These are phyloP conservation scores for Emydocephalus ijimae DNA, from an alignment of 2,113 vertebrate species.

Conservation along the genomic window DNA sequence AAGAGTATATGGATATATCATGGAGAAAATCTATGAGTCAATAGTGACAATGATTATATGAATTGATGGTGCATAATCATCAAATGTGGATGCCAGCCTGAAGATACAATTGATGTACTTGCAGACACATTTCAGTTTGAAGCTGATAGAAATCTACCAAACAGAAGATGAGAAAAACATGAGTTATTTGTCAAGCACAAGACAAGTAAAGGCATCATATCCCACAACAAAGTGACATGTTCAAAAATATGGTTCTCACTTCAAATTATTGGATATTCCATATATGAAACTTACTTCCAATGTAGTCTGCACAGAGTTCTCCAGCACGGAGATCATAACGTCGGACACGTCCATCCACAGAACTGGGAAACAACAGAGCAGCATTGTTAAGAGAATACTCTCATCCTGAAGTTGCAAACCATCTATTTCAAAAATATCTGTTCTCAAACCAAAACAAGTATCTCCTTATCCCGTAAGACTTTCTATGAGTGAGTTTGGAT, in stretches of 20 bases:
- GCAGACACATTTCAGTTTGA: neutral
- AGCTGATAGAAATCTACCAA: neutral
- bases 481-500: neutral
- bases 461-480: neutral
- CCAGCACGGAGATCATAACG: constrained; percentile 89
- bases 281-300: constrained; percentile 78
- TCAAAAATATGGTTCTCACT: neutral
- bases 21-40: neutral
- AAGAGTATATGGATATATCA: neutral
- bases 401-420: neutral
- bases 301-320: constrained; percentile 83
- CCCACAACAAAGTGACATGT: neutral
- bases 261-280: neutral
- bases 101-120: neutral
- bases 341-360: constrained; percentile 76
- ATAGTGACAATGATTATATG: neutral
- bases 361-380: constrained; percentile 62
- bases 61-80: neutral
- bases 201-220: neutral
- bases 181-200: neutral
- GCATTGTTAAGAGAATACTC: neutral
- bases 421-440: neutral
- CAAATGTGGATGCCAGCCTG: neutral
- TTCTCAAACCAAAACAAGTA: neutral
- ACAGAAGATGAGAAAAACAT: neutral